A percentile compares a stretch with the other conserved stretches of the same genome.
phyloP scores from a whole-genome alignment of 23 tunicate species.

The Styela clava region DNA sequence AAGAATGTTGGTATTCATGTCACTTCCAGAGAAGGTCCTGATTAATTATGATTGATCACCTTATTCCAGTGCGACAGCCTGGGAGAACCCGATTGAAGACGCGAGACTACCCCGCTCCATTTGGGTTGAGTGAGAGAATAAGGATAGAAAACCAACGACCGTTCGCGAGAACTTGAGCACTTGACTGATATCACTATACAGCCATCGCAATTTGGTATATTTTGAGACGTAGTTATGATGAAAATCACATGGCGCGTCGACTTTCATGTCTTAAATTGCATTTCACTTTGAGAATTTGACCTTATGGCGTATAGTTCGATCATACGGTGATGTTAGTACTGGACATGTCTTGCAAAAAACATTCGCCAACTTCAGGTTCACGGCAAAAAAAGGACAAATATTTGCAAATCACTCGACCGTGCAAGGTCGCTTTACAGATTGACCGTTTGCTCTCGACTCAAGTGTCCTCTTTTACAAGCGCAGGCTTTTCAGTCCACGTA shows the following conservation, averaged over 20 bases:
- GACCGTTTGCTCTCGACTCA: slow-evolving; percentile 7
- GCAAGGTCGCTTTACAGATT: slow-evolving; percentile 16
- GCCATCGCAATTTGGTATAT: not conserved
- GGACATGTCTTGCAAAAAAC: not conserved
- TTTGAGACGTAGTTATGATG: not conserved
- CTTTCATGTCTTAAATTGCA: not conserved
- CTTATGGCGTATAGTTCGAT: not conserved
- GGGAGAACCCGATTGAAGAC: slow-evolving; percentile 48
- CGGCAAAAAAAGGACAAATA: slow-evolving; percentile 9
- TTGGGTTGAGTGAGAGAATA: slow-evolving; percentile 16
- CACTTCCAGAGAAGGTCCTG: slow-evolving; percentile 36
- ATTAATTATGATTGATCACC: slow-evolving; percentile 95
- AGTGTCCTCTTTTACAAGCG: not conserved
- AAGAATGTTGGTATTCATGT: slow-evolving; percentile 20
- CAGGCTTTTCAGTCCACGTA: slow-evolving; percentile 4
- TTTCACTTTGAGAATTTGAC: not conserved
- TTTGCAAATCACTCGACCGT: slow-evolving; percentile 17
- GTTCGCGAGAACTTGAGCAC: not conserved
- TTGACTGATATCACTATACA: not conserved
- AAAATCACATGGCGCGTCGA: not conserved
- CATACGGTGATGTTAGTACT: not conserved
- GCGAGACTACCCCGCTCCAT: slow-evolving; percentile 14
- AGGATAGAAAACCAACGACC: slow-evolving; percentile 10
- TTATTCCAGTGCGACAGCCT: slow-evolving; percentile 74
- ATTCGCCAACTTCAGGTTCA: slow-evolving; percentile 15